A percentile compares a stretch with the other conserved stretches of the same genome.
Evolutionary conservation across 2,888 invertebrate species (phyloP).

Genomic region (Drosophila anomalipes): DNA sequence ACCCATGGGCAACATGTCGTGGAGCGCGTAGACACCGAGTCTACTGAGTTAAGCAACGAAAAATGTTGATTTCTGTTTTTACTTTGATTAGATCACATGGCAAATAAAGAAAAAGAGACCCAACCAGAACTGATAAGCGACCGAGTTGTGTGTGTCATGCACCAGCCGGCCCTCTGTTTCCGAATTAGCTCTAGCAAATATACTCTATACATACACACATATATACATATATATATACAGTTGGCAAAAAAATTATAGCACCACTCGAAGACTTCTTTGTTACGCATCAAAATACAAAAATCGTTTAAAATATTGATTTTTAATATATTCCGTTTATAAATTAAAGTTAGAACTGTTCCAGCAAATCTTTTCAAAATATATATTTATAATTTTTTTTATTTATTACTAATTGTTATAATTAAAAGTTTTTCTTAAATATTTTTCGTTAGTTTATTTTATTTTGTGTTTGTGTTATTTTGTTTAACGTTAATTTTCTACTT

Average conservation of each 20-base stretch:
- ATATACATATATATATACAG: neutral
- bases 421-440: neutral
- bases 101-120: neutral
- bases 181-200: neutral
- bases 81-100: constrained; percentile 66
- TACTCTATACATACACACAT: neutral
- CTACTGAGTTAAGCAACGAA: constrained; percentile 29
- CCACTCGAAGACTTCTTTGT: neutral
- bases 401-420: neutral
- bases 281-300: neutral
- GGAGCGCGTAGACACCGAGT: constrained; percentile 69
- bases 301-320: neutral
- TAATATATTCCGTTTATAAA: neutral
- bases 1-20: constrained; percentile 51
- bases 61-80: constrained; percentile 12
- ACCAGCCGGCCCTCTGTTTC: constrained; percentile 32
- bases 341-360: neutral
- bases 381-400: neutral
- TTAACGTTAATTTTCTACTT: neutral
- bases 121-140: constrained; percentile 29
- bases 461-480: no score
- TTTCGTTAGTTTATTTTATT: neutral
- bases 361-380: neutral
- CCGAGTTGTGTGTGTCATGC: constrained; percentile 38
- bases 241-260: neutral